A percentile compares a stretch with the other conserved stretches of the same genome.
phyloP scores from a whole-genome alignment of 2,888 invertebrate species.

The Caenorhabditis panamensis region DNA sequence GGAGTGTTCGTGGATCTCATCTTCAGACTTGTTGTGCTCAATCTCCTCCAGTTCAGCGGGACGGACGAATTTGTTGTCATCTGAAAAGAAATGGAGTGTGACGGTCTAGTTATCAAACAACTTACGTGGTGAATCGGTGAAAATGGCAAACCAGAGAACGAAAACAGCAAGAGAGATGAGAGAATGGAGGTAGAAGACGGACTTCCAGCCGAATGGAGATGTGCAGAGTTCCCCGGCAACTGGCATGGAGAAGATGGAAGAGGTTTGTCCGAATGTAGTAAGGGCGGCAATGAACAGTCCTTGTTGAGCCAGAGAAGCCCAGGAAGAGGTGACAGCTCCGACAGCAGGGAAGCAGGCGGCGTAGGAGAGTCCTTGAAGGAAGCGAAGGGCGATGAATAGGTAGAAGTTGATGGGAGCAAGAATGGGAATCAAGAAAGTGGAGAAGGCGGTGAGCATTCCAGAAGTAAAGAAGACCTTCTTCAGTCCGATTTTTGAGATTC shows the following conservation, averaged over 20 bases:
- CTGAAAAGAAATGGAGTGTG: constrained; percentile 28
- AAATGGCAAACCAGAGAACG: constrained; percentile 66
- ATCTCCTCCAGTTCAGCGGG: constrained; percentile 58
- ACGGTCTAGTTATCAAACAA: too few species aligned
- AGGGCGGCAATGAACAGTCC: constrained; percentile 68
- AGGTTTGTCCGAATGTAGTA: constrained; percentile 68
- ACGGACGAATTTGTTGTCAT: constrained; percentile 48
- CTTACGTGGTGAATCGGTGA: constrained; percentile 66
- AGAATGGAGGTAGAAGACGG: constrained; percentile 79
- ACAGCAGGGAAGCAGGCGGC: constrained; percentile 66
- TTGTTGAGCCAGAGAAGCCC: constrained; percentile 67
- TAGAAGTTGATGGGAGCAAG: constrained; percentile 54
- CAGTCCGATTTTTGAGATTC: constrained; percentile 73
- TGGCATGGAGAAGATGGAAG: constrained; percentile 71
- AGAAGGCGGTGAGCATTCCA: constrained; percentile 65
- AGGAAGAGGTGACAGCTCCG: constrained; percentile 66
- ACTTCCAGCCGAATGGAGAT: constrained; percentile 75
- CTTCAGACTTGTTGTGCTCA: constrained; percentile 53
- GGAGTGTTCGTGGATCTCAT: constrained; percentile 25
- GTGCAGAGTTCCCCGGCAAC: constrained; percentile 74
- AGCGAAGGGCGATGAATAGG: constrained; percentile 63
- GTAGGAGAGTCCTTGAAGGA: constrained; percentile 67
- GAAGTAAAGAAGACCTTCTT: constrained; percentile 69
- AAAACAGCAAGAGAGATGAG: constrained; percentile 72
- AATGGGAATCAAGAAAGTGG: constrained; percentile 67